A percentile compares a stretch with the other conserved stretches of the same genome.
phyloP scores from a whole-genome alignment of 2,113 vertebrate species.

The Mesocricetus auratus region DNA sequence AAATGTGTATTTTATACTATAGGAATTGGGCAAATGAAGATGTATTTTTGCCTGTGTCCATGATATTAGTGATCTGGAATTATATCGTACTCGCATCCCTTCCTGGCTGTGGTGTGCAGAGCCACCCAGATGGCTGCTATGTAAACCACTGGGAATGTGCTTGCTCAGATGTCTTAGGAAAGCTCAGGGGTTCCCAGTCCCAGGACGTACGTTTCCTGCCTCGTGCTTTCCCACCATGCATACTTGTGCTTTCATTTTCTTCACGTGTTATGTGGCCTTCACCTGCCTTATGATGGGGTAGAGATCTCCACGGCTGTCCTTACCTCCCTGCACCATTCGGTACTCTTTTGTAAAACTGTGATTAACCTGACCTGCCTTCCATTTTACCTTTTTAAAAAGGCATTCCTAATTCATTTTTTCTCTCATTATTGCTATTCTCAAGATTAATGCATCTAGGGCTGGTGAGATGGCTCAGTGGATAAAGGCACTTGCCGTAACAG shows the following conservation, averaged over 20 bases:
- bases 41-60: slow-evolving; percentile 29
- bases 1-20: slow-evolving; percentile 45
- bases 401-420: neutral
- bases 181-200: neutral
- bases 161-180: neutral
- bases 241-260: neutral
- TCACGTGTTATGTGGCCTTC: neutral
- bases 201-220: neutral
- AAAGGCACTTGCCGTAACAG: neutral
- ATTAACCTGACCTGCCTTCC: neutral
- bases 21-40: slow-evolving; percentile 4
- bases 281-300: neutral
- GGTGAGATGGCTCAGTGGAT: neutral
- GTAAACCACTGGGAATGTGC: neutral
- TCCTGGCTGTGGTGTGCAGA: neutral
- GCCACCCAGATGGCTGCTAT: slow-evolving; percentile 45
- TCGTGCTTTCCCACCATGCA: neutral
- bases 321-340: neutral
- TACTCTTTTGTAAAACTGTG: neutral
- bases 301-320: neutral
- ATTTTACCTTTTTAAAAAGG: neutral
- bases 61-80: slow-evolving; percentile 33
- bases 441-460: neutral
- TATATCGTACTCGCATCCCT: neutral
- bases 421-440: neutral